phyloP scores from a whole-genome alignment of 1,140 invertebrate species.

The Drosophila parvula region DNA sequence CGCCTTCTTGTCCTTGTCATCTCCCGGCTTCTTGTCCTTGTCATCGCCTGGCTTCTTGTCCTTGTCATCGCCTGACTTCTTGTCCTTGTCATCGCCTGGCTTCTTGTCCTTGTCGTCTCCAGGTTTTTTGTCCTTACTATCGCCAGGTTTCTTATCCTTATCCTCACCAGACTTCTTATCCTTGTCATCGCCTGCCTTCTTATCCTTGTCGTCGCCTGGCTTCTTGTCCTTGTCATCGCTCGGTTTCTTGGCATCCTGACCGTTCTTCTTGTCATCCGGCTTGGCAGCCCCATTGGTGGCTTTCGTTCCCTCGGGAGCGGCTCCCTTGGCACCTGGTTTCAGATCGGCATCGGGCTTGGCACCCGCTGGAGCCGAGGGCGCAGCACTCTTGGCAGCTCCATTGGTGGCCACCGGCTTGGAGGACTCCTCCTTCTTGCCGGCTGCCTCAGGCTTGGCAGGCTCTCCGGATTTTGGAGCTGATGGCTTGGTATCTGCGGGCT shows the following conservation, averaged over 20 bases:
- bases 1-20: conserved; percentile 67
- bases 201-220: conserved; percentile 52
- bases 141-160: conserved; percentile 31
- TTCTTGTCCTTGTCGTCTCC: conserved; percentile 49
- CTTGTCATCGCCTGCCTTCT: conserved; percentile 43
- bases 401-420: conserved; percentile 49
- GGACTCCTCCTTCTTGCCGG: conserved; percentile 73
- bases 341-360: conserved; percentile 67
- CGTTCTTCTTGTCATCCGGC: conserved; percentile 70
- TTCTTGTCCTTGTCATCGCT: conserved; percentile 61
- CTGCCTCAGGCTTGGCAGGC: conserved; percentile 69
- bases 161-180: conserved; percentile 56
- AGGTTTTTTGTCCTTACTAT: conserved; percentile 30
- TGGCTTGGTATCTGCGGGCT: conserved; percentile 71
- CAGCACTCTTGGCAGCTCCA: conserved; percentile 66
- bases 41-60: conserved; percentile 47
- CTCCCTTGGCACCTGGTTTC: conserved; percentile 25
- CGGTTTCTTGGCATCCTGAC: conserved; percentile 47
- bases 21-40: conserved; percentile 58
- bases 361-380: conserved; percentile 67
- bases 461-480: conserved; percentile 69
- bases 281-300: conserved; percentile 61
- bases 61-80: conserved; percentile 53
- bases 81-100: conserved; percentile 59
- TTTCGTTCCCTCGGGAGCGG: conserved; percentile 63